phyloP scores from a whole-genome alignment of 2,888 invertebrate species.

The Neoaliturus tenellus region DNA sequence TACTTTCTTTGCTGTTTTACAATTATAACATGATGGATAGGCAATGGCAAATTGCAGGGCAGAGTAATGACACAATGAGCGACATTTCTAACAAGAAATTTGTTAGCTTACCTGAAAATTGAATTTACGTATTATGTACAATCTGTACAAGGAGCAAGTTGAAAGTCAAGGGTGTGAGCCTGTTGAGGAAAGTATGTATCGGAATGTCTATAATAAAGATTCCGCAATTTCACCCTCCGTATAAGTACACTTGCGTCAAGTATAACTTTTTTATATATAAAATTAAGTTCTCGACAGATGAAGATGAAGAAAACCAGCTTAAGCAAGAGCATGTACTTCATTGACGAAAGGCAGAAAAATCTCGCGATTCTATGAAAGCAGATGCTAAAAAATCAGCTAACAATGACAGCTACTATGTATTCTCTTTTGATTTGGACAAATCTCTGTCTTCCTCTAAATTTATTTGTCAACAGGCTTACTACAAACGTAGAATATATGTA shows the following conservation, averaged over 20 bases:
- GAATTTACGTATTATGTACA: too few relatives aligned
- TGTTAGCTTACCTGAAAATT: too few relatives aligned
- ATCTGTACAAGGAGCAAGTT: too few relatives aligned
- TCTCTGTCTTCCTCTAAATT: slow-evolving; percentile 49
- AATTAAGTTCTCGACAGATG: slow-evolving; percentile 21
- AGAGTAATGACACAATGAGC: too few relatives aligned
- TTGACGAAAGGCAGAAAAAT: slow-evolving; percentile 56
- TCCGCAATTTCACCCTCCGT: slow-evolving; percentile 46
- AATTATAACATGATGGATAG: too few relatives aligned
- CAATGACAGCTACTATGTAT: slow-evolving; percentile 39
- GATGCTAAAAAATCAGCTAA: slow-evolving; percentile 40
- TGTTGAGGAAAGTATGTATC: too few relatives aligned
- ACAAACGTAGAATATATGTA: slow-evolving; percentile 41
- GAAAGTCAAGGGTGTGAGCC: too few relatives aligned
- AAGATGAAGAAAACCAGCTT: slow-evolving; percentile 46
- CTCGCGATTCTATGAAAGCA: slow-evolving; percentile 31
- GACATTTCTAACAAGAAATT: too few relatives aligned
- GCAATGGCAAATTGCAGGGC: too few relatives aligned
- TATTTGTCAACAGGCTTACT: slow-evolving; percentile 34
- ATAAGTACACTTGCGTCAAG: slow-evolving; percentile 49
- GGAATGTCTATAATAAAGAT: too few relatives aligned
- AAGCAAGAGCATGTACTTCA: slow-evolving; percentile 49
- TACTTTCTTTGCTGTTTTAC: too few relatives aligned
- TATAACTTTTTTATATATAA: slow-evolving; percentile 47
- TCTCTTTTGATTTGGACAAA: slow-evolving; percentile 52